A percentile compares a stretch with the other conserved stretches of the same genome.
phyloP scores from a whole-genome alignment of 2,113 vertebrate genomes.

The Pseudopipra pipra region DNA sequence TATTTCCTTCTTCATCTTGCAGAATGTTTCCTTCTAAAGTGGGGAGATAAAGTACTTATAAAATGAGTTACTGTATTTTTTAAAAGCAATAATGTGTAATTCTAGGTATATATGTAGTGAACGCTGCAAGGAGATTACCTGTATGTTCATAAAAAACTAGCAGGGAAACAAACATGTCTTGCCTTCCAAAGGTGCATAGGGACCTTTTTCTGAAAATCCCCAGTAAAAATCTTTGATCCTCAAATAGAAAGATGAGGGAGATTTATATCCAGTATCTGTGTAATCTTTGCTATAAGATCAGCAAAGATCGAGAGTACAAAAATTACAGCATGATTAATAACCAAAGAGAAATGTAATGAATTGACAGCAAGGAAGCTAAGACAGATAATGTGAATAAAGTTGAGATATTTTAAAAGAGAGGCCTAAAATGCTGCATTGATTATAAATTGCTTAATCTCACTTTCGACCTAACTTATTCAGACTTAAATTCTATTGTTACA shows the following conservation, averaged over 20 bases:
- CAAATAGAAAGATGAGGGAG: not conserved
- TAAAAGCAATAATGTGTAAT: not conserved
- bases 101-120: not conserved
- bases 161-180: not conserved
- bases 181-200: not conserved
- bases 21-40: not conserved
- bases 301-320: not conserved
- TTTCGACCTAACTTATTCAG: not conserved
- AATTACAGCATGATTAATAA: not conserved
- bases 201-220: not conserved
- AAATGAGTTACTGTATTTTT: not conserved
- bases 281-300: not conserved
- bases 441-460: not conserved
- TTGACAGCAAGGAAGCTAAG: not conserved
- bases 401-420: not conserved
- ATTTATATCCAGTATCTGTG: not conserved
- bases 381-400: not conserved
- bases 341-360: not conserved
- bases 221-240: not conserved
- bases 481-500: not conserved
- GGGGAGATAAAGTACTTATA: not conserved
- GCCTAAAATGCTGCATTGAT: not conserved
- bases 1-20: not conserved
- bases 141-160: not conserved
- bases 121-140: not conserved